Evolutionary conservation across 2,888 invertebrate genomes (phyloP), one percentile per base, ranked within the genome.

Genomic region (Sclerodermus sp.): DNA sequence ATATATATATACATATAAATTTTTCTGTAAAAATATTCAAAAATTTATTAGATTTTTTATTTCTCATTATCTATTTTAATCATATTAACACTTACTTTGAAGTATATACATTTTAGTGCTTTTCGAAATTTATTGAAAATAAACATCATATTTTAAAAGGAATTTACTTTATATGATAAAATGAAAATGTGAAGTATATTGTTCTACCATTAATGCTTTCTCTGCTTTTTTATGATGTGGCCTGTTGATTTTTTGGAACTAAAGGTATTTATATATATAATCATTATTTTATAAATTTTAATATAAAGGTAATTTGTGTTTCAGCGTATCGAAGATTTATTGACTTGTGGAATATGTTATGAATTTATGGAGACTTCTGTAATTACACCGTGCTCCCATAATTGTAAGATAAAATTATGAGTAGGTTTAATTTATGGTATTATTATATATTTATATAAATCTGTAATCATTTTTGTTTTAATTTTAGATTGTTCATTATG

Each of bases 401-500:
- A 79, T 55, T 82, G 82, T 82, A 75, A 79, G 80, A 57, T 23
- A n/a, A 41, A 9, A 0, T 30, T 1, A 14, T n/a, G n/a, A n/a
- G n/a, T n/a, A n/a, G n/a, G n/a, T 12, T 39, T 39, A 34, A 5
- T 12, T 49, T 18, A 1, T 36, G 10, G 14, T 44, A 17, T 13
- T 32, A n/a, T n/a, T n/a, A 17, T 15, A 16, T 32, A 10, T 4
- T 3, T 5, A 16, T 46, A 9, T 3, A 34, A 46, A 18, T 30
- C 29, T 34, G 31, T 16, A 30, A n/a, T 17, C 45, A 42, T 47
- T 41, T 45, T 15, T 42, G 32, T 57, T 49, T 41, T 44, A 47
- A 52, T 77, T 77, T 51, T 67, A 82, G 82, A 79, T 71, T 83
- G 83, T 60, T 82, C 82, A 1, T 49, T 82, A 18, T 83, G 83